Evolutionary conservation across 1,140 invertebrate species (phyloP).

Genomic region (Papilio machaon): DNA sequence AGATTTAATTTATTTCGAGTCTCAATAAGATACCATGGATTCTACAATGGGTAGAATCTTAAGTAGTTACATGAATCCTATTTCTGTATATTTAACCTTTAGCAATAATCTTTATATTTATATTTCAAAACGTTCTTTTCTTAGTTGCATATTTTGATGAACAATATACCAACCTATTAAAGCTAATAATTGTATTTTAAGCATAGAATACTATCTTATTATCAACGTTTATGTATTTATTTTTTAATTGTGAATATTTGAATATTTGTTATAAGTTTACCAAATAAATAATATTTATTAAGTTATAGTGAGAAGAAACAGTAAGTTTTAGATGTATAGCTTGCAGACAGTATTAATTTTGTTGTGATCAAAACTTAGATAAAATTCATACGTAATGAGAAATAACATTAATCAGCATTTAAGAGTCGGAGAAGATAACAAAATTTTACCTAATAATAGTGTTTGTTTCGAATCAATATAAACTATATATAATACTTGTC

Average conservation of each 20-base stretch:
- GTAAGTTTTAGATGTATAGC: neutral
- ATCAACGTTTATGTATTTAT: neutral
- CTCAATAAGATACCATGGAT: too few species aligned
- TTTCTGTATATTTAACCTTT: too few species aligned
- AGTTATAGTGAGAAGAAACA: constrained; percentile 39
- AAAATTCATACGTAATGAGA: neutral
- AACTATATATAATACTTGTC: neutral
- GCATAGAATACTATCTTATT: neutral
- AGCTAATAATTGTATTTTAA: neutral
- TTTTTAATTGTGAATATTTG: constrained; percentile 6
- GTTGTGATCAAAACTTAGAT: constrained; percentile 46
- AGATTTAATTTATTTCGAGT: too few species aligned
- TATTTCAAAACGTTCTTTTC: neutral
- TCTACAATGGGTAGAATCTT: too few species aligned
- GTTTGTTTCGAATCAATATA: neutral
- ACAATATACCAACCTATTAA: neutral
- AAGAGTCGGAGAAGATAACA: neutral
- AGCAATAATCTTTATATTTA: neutral
- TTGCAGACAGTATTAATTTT: constrained; percentile 65
- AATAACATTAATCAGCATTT: neutral
- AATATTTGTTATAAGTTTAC: neutral
- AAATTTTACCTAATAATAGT: neutral
- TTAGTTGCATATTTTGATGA: neutral
- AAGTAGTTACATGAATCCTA: too few species aligned
- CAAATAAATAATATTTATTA: neutral